A percentile compares a stretch with the other conserved stretches of the same genome.
phyloP scores from a whole-genome alignment of 2,888 invertebrate genomes.

The Drosophila borborema region DNA sequence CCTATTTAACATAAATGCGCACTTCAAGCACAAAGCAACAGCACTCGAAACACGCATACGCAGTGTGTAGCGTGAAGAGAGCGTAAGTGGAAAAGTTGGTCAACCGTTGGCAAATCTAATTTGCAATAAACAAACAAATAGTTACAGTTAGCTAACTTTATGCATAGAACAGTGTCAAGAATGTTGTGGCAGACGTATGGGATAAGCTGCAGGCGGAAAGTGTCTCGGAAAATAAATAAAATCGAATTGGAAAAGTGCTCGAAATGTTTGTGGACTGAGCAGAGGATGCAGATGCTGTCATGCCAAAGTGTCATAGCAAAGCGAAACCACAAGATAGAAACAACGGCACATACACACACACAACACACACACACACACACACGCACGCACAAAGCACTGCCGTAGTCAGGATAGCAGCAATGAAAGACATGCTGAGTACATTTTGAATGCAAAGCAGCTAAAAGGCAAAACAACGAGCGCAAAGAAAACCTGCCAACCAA shows the following conservation, averaged over 20 bases:
- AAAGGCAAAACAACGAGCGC: background rate
- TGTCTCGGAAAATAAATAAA: conserved; percentile 50
- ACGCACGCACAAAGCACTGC: conserved; percentile 3
- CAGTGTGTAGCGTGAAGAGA: conserved; percentile 1
- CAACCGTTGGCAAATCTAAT: conserved; percentile 30
- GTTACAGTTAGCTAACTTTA: conserved; percentile 24
- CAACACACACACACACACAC: conserved; percentile 9
- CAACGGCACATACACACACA: conserved; percentile 11
- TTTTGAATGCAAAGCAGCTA: conserved; percentile 34
- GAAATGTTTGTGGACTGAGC: conserved; percentile 41
- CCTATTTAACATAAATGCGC: background rate
- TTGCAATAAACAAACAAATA: conserved; percentile 27
- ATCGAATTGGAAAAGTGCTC: conserved; percentile 55
- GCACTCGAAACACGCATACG: conserved; percentile 3
- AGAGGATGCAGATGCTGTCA: conserved; percentile 58
- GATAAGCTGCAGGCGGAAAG: conserved; percentile 24
- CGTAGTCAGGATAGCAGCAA: conserved; percentile 17
- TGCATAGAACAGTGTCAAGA: conserved; percentile 14
- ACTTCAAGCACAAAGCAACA: background rate
- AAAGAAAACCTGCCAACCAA: background rate
- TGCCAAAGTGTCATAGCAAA: conserved; percentile 39
- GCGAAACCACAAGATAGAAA: conserved; percentile 17
- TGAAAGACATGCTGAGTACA: conserved; percentile 29
- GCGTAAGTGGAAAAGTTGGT: conserved; percentile 11
- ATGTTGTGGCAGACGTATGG: conserved; percentile 21